These are phyloP conservation scores for Astropecten irregularis DNA, from an alignment of 53 echinoderm and acorn worm genomes.

Conservation along the genomic window DNA sequence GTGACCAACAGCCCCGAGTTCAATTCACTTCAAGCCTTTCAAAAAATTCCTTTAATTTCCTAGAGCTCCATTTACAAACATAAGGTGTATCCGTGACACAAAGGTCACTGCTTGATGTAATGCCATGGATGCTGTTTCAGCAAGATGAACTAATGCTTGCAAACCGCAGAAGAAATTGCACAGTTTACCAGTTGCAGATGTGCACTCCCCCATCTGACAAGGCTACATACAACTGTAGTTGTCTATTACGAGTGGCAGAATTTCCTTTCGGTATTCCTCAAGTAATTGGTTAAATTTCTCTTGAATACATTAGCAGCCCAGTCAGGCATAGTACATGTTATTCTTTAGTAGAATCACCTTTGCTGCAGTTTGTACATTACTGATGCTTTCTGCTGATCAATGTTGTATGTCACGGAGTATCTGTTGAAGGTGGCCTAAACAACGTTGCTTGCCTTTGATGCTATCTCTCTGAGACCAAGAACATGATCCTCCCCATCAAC, in stretches of 20 bases:
- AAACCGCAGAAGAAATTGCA: slow-evolving; percentile 73
- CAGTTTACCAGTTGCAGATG: slow-evolving; percentile 53
- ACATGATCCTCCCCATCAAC: slow-evolving; percentile 43
- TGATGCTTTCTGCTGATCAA: not conserved
- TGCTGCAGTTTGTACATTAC: slow-evolving; percentile 30
- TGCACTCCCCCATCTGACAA: slow-evolving; percentile 47
- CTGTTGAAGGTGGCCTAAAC: slow-evolving; percentile 49
- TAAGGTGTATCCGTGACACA: too few relatives aligned
- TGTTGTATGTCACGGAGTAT: slow-evolving; percentile 61
- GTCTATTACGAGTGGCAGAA: slow-evolving; percentile 52
- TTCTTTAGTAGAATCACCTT: slow-evolving; percentile 56
- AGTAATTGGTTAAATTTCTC: slow-evolving; percentile 64
- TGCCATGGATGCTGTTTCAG: slow-evolving; percentile 50
- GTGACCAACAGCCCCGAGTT: too few relatives aligned
- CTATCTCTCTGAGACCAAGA: slow-evolving; percentile 51
- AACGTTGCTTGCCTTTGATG: slow-evolving; percentile 61
- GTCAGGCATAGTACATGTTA: slow-evolving; percentile 68
- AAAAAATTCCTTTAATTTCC: too few relatives aligned
- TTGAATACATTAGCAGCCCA: slow-evolving; percentile 48
- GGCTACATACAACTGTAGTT: slow-evolving; percentile 55
- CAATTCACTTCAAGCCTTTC: too few relatives aligned
- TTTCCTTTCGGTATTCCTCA: slow-evolving; percentile 49
- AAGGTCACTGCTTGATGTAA: slow-evolving; percentile 53
- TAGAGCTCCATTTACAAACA: too few relatives aligned
- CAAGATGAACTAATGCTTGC: slow-evolving; percentile 67